Percentiles rank a stretch among this genome's conserved stretches.
These are phyloP conservation scores for Oreortyx pictus DNA, from an alignment of 2,797 vertebrate species.

Conservation along the genomic window DNA sequence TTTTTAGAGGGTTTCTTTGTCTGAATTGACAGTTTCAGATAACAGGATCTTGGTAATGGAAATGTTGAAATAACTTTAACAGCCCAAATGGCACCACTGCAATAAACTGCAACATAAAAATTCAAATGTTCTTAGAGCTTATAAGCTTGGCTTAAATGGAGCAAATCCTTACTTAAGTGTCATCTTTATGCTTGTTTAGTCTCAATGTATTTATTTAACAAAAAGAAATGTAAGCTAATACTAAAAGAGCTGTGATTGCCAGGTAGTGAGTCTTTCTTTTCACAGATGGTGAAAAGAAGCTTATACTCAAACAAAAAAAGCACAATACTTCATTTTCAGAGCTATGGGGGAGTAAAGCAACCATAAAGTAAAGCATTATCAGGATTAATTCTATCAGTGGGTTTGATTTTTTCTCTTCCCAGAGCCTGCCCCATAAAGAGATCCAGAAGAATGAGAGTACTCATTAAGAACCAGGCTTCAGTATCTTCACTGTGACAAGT, in stretches of 20 bases:
- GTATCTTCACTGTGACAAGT: no score
- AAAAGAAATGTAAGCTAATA: neutral
- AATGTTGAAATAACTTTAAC: constrained; percentile 36
- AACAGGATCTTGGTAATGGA: constrained; percentile 18
- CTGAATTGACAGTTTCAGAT: constrained; percentile 6
- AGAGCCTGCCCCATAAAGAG: neutral
- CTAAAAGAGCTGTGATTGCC: neutral
- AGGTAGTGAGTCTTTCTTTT: neutral
- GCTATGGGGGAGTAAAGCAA: neutral
- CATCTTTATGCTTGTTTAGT: neutral
- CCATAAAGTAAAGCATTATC: neutral
- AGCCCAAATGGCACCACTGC: constrained; percentile 18
- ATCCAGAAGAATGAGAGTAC: neutral
- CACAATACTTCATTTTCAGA: neutral
- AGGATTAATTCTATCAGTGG: neutral
- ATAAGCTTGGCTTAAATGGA: constrained; percentile 20
- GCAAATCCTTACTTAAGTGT: constrained; percentile 42
- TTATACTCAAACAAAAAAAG: neutral
- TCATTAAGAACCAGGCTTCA: neutral
- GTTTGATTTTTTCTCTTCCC: neutral
- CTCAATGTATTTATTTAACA: constrained; percentile 11
- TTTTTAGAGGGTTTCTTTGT: neutral
- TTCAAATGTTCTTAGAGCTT: neutral
- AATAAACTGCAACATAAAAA: constrained; percentile 40
- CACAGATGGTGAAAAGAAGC: neutral